Conservation (phyloP, 2,797 vertebrate genomes). For the Chelon labrosus region DNA sequence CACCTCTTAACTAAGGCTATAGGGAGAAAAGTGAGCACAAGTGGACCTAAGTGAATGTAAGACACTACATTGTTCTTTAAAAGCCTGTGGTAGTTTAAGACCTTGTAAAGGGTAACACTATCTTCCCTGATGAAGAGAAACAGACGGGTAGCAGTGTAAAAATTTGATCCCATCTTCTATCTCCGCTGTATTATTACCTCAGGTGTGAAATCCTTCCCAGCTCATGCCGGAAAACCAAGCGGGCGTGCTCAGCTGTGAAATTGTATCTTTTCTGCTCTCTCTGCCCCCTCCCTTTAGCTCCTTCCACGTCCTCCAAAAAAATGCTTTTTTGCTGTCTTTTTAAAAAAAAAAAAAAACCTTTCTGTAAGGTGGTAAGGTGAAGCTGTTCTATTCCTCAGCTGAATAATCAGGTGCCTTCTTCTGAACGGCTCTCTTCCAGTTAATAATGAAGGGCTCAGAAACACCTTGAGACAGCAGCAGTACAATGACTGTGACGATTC, state of each 20-base stretch:
- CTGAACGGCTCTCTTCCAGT: slow-evolving; percentile 1
- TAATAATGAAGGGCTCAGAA: slow-evolving; percentile 37
- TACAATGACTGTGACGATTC: slow-evolving; percentile 7
- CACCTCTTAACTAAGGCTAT: slow-evolving; percentile 1
- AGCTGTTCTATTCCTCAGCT: slow-evolving; percentile 46
- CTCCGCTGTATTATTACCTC: slow-evolving; percentile 75
- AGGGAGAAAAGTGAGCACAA: slow-evolving; percentile 16
- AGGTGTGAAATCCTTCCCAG: slow-evolving; percentile 80
- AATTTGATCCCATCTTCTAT: slow-evolving; percentile 76
- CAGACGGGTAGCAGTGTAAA: slow-evolving; percentile 62
- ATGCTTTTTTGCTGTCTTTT: slow-evolving; percentile 31
- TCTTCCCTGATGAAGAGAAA: slow-evolving; percentile 71
- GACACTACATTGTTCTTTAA: slow-evolving; percentile 53
- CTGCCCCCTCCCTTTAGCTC: slow-evolving; percentile 33
- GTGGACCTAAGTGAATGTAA: slow-evolving; percentile 49
- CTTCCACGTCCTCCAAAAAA: slow-evolving; percentile 40
- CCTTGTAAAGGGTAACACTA: slow-evolving; percentile 56
- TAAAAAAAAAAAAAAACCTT: slow-evolving; percentile 16
- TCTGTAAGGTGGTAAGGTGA: slow-evolving; percentile 49
- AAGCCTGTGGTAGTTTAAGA: slow-evolving; percentile 58
- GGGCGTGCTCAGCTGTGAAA: slow-evolving; percentile 83
- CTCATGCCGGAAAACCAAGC: slow-evolving; percentile 68
- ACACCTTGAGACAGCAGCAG: slow-evolving; percentile 15
- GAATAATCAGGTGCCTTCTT: slow-evolving; percentile 50
- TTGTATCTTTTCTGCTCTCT: slow-evolving; percentile 77